Conservation (phyloP, 2,113 vertebrate species). For the Ochotona curzoniae region DNA sequence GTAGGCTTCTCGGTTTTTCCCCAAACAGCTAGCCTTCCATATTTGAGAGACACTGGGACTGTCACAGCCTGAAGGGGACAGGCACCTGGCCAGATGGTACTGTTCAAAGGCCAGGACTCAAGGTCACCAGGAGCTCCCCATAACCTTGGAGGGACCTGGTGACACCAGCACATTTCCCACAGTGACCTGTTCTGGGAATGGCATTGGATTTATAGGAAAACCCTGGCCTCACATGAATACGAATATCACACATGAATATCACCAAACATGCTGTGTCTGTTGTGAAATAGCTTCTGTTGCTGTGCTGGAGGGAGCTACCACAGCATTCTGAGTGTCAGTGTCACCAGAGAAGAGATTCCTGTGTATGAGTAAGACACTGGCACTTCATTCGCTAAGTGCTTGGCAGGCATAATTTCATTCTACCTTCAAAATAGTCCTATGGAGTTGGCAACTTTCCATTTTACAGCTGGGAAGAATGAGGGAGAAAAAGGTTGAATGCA, state of each 20-base stretch:
- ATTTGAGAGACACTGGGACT: background rate
- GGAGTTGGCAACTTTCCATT: background rate
- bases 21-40: conserved; percentile 31
- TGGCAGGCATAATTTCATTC: background rate
- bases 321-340: background rate
- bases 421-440: background rate
- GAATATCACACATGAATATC: fast-evolving
- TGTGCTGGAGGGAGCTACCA: fast-evolving
- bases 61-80: background rate
- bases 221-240: background rate
- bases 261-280: background rate
- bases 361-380: background rate
- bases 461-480: background rate
- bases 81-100: background rate
- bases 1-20: background rate
- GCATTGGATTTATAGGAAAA: background rate
- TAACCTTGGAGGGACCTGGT: fast-evolving
- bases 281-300: background rate
- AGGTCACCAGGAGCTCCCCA: background rate
- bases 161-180: background rate
- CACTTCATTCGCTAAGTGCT: background rate
- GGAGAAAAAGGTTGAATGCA: background rate
- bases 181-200: background rate
- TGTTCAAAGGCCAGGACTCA: background rate
- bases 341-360: background rate